phyloP scores from a whole-genome alignment of 2,888 invertebrate species.

The Cordilura impudica region DNA sequence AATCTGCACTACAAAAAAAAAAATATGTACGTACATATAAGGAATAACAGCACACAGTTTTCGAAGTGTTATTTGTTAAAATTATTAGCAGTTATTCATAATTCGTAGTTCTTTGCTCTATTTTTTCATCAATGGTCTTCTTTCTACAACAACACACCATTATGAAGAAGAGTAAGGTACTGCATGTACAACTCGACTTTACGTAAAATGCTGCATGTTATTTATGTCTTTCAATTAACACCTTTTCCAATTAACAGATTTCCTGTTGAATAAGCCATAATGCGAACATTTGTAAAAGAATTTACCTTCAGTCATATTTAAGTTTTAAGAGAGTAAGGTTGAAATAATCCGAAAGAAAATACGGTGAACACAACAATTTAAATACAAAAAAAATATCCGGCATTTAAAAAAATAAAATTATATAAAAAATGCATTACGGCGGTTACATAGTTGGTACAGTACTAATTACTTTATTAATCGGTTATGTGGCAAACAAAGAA shows the following conservation, averaged over 20 bases:
- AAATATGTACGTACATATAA: neutral
- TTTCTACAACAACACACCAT: neutral
- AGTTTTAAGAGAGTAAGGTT: slow-evolving; percentile 58
- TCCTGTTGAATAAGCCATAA: slow-evolving; percentile 30
- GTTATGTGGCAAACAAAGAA: slow-evolving; percentile 31
- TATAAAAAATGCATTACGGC: slow-evolving; percentile 28
- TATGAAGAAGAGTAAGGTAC: neutral
- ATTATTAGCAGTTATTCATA: neutral
- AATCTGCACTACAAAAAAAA: slow-evolving; percentile 27
- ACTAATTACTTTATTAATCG: slow-evolving; percentile 26
- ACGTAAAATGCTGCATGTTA: slow-evolving; percentile 21
- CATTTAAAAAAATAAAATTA: slow-evolving; percentile 61
- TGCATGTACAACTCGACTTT: too few species aligned
- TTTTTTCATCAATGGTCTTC: slow-evolving; percentile 9
- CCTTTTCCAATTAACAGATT: slow-evolving; percentile 45
- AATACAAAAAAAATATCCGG: neutral
- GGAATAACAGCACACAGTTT: neutral
- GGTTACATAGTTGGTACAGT: slow-evolving; percentile 4
- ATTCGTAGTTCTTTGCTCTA: neutral
- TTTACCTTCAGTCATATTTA: slow-evolving; percentile 65
- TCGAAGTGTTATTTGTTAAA: neutral
- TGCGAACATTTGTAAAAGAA: slow-evolving; percentile 65
- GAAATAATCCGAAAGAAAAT: slow-evolving; percentile 56
- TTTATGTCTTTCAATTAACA: slow-evolving; percentile 59
- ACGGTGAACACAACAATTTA: neutral